Conservation (phyloP, 1,140 invertebrate species). For the Drosophila lini region DNA sequence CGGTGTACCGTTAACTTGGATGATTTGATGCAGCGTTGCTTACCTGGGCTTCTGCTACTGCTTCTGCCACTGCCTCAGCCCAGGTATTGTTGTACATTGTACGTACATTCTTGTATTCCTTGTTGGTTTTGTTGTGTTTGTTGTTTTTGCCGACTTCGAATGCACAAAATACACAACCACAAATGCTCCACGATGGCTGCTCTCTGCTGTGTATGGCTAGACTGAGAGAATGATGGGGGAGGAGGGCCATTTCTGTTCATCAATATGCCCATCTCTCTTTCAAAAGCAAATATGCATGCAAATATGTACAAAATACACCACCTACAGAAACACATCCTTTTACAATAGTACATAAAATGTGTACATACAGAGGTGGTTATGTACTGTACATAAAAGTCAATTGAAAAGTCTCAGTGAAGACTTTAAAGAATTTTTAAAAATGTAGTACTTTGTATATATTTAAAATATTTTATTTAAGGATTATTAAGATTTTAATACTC, state of each 20-base stretch:
- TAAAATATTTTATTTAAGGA: no score
- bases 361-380: constrained; percentile 1
- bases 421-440: no score
- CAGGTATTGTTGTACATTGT: constrained; percentile 53
- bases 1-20: constrained; percentile 52
- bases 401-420: no score
- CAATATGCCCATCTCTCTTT: constrained; percentile 34
- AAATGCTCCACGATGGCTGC: constrained; percentile 60
- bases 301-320: constrained; percentile 24
- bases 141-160: constrained; percentile 47
- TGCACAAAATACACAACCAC: constrained; percentile 60
- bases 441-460: no score
- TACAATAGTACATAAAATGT: background rate
- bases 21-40: constrained; percentile 55
- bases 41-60: constrained; percentile 9
- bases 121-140: constrained; percentile 22
- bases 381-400: background rate
- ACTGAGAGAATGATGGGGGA: background rate
- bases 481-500: no score
- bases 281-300: constrained; percentile 50
- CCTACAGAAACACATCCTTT: constrained; percentile 16
- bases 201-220: background rate
- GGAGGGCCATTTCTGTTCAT: constrained; percentile 20
- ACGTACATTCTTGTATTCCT: constrained; percentile 43
- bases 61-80: constrained; percentile 19